A percentile compares a stretch with the other conserved stretches of the same genome.
Conservation (phyloP, 2,797 vertebrate genomes). For the Schizopygopsis malacanthus region DNA sequence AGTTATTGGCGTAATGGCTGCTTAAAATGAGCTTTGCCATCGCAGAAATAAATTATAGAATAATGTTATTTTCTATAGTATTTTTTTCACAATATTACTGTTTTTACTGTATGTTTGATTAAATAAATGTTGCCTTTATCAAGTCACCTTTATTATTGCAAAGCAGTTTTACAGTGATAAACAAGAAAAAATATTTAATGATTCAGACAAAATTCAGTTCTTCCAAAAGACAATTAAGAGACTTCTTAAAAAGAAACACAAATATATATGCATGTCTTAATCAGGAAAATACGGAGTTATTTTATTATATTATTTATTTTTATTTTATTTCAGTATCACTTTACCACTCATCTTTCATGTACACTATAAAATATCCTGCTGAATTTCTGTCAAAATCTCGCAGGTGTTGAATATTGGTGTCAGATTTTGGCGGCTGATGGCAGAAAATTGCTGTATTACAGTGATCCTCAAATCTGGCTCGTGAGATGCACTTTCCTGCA, state of each 20-base stretch:
- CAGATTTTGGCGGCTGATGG: neutral
- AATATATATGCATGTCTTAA: too few relatives aligned
- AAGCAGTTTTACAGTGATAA: too few relatives aligned
- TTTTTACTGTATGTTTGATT: neutral
- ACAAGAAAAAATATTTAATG: too few relatives aligned
- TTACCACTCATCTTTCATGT: neutral
- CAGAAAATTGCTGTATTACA: neutral
- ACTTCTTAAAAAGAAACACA: too few relatives aligned
- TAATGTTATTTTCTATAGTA: neutral
- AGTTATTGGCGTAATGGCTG: neutral
- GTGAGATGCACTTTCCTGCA: too few relatives aligned
- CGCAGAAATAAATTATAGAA: neutral
- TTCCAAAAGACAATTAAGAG: too few relatives aligned
- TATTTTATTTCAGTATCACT: neutral
- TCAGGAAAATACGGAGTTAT: neutral
- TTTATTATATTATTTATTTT: neutral
- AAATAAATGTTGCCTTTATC: neutral
- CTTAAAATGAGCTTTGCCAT: neutral
- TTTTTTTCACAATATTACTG: neutral
- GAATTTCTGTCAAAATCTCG: too few relatives aligned
- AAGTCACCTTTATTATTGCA: neutral
- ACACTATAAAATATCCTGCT: too few relatives aligned
- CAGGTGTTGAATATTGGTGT: neutral
- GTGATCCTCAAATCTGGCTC: too few relatives aligned
- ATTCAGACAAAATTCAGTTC: too few relatives aligned